Evolutionary conservation across 2,888 invertebrate genomes (phyloP).

Genomic region (Suillia variegata): DNA sequence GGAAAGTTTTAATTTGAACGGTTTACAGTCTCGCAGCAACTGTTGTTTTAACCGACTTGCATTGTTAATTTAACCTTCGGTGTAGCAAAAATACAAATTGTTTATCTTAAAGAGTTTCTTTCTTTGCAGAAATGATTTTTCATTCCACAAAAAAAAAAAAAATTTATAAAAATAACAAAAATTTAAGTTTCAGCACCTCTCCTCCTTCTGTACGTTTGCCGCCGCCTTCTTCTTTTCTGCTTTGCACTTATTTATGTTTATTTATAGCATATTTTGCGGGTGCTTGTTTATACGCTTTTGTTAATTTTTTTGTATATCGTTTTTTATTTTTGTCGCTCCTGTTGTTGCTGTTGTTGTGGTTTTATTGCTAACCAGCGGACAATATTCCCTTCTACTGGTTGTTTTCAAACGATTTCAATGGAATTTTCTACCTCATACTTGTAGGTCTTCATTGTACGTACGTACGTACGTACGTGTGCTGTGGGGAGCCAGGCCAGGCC

Average conservation of each 20-base stretch:
- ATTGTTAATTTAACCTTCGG: constrained; percentile 19
- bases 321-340: neutral
- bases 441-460: constrained; percentile 8
- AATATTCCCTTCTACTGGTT: neutral
- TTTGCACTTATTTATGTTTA: neutral
- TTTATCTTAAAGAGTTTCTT: neutral
- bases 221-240: neutral
- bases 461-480: too few relatives aligned
- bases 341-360: neutral
- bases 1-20: too few relatives aligned
- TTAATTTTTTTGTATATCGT: neutral
- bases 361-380: neutral
- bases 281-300: neutral
- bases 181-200: too few relatives aligned
- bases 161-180: too few relatives aligned
- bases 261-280: neutral
- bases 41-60: too few relatives aligned
- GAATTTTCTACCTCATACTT: constrained; percentile 4
- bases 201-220: neutral
- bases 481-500: neutral
- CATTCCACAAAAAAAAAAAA: neutral
- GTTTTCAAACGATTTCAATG: constrained; percentile 7
- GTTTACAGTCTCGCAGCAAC: too few relatives aligned
- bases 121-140: neutral
- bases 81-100: neutral